These are phyloP conservation scores for Deilephila porcellus DNA, from an alignment of 2,888 invertebrate genomes.

Conservation along the genomic window DNA sequence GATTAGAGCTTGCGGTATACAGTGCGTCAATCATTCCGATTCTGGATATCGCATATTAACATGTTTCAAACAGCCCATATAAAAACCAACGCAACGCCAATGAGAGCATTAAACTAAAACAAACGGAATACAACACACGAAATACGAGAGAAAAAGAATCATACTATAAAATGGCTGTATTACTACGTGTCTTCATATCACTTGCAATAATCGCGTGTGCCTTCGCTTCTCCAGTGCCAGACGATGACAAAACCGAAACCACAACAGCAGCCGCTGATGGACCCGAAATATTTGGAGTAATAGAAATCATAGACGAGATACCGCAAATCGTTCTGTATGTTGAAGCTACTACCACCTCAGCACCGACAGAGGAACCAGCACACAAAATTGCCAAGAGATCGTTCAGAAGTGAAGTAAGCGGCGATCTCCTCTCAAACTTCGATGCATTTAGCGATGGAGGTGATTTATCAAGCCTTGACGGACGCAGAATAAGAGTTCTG, in stretches of 20 bases:
- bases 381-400: constrained; percentile 72
- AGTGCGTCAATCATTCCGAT: constrained; percentile 73
- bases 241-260: constrained; percentile 41
- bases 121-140: constrained; percentile 42
- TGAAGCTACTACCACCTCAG: constrained; percentile 50
- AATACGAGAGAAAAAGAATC: constrained; percentile 38
- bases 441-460: constrained; percentile 65
- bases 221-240: constrained; percentile 59
- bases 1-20: constrained; percentile 58
- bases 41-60: constrained; percentile 72
- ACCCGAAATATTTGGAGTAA: constrained; percentile 54
- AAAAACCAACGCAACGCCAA: constrained; percentile 58
- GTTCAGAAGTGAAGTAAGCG: constrained; percentile 66
- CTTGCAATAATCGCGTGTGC: constrained; percentile 57
- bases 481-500: constrained; percentile 75
- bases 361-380: constrained; percentile 48
- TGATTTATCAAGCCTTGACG: constrained; percentile 61
- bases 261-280: constrained; percentile 50
- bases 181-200: constrained; percentile 62
- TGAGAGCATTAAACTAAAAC: constrained; percentile 46
- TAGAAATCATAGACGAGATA: constrained; percentile 63
- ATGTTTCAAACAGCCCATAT: constrained; percentile 64
- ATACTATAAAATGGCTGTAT: constrained; percentile 63
- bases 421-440: constrained; percentile 69
- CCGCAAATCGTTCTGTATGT: constrained; percentile 58